Base-by-base conservation (phyloP, 1,140 invertebrate species). In the Drosophila persimilis region DNA sequence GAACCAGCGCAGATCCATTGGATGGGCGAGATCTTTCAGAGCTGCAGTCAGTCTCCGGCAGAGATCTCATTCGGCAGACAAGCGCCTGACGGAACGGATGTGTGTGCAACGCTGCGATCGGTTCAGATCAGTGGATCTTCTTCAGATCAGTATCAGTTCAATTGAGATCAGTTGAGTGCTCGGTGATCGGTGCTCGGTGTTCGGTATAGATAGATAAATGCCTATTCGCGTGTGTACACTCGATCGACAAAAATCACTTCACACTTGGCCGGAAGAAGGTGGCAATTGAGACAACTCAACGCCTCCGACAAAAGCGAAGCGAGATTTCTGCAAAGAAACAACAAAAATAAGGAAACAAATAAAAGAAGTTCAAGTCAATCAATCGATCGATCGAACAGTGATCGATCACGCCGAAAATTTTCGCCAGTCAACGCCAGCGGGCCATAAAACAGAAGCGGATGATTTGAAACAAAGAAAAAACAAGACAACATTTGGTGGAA, bases 201-300 rank as follows among this genome's bases (percentile, higher is more conserved):
- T 26, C 31, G 29, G 11, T 22, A 35, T 15, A n/a, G 50, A 67
- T 20, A 67, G 11, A 11, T 39, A 39, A 39, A 13, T 39, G 35
- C 11, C 35, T 13, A 39, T 39, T 39, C 35, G 35, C 35, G 35
- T 39, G 35, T 13, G 35, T 44, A n/a, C 39, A 31, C 41, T 26
- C 13, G 39, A 39, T 39, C 41, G 63, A 45, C 8, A 60, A 47
- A 24, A 53, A 53, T 85, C 81, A 77, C 44, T 86, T 85, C 81
- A 59, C 81, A 86, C 80, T 86, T 74, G 56, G 59, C 59, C 73
- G 70, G 70, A 81, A 81, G 62, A 81, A 81, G 81, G 80, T 85
- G 80, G 77, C 77, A 85, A 81, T 76, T 81, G 80, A 85, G 81
- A 61, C 64, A 71, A 58, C 80, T 85, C 81, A 86, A 77, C 81